Conservation (phyloP, 2,888 invertebrate genomes). For the Chrysopilus asiliformis region DNA sequence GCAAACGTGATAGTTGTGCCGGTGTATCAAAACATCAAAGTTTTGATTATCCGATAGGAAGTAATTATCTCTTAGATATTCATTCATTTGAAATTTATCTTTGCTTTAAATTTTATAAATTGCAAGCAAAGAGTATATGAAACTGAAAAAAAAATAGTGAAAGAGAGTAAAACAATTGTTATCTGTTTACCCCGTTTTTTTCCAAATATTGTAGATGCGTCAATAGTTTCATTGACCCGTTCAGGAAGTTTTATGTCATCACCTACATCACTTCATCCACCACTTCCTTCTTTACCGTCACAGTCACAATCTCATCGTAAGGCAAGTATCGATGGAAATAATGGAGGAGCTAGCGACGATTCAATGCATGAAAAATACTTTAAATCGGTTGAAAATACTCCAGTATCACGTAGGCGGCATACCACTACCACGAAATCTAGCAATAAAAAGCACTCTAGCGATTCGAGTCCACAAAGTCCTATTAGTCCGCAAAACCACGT, state of each 20-base stretch:
- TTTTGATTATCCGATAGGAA: constrained; percentile 33
- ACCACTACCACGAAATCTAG: constrained; percentile 27
- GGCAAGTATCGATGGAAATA: constrained; percentile 36
- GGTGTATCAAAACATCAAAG: constrained; percentile 38
- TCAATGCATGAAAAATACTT: constrained; percentile 74
- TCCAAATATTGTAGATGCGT: too few species aligned
- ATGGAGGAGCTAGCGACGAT: constrained; percentile 52
- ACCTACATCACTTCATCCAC: constrained; percentile 16
- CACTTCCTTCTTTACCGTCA: constrained; percentile 5
- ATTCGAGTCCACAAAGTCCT: constrained; percentile 49
- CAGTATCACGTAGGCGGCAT: constrained; percentile 41
- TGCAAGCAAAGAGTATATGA: too few species aligned
- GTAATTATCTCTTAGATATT: too few species aligned
- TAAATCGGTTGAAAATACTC: constrained; percentile 56
- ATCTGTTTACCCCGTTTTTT: too few species aligned
- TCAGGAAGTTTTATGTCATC: constrained; percentile 36
- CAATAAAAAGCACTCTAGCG: constrained; percentile 39
- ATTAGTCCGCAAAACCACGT: constrained; percentile 39
- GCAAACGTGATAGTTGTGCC: constrained; percentile 21
- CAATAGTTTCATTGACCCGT: constrained; percentile 28
- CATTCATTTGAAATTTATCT: too few species aligned
- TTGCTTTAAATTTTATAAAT: too few species aligned
- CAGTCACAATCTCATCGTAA: constrained; percentile 7
- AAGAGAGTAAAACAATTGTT: too few species aligned
- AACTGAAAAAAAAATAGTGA: too few species aligned